Base-by-base conservation (phyloP, 1,140 invertebrate species). In the Chironomus tepperi region DNA sequence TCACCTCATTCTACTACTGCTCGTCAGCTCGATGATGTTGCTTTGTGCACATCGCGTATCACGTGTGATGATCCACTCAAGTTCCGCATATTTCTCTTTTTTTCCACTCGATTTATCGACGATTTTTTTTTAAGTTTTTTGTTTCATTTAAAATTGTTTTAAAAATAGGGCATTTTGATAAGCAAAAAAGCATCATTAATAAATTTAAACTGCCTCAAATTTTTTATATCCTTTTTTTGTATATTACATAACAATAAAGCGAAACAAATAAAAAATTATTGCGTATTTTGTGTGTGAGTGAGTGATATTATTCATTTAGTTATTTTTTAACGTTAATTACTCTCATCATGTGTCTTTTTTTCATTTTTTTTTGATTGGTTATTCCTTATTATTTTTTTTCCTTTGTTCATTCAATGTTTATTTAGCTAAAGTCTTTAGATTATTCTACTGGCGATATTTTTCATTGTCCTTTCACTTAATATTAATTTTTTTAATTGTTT, bases 191-290 rank as follows among this genome's bases (percentile, higher is more conserved):
- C 65, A 70, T 70, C 65, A 70, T 70, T 70, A 70, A 70, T 70
- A 70, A 70, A 70, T 70, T 70, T 70, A 70, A 70, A 70, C 19
- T 70, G 65, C 65, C 19, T 70, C 65, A 70, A 70, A 8, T 18
- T 18, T 70, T 70, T 70, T 57, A n/a, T 57, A n/a, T 12, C 8
- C 8, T 34, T 34, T 34, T 34, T 47, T 57, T 57, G 47, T 57
- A 57, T 57, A 57, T 19, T 70, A 70, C 65, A 70, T 70, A 70
- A 70, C 65, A 70, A 70, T 21, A 70, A 70, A 70, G 65, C 65
- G 65, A 70, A 70, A 70, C 65, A 70, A 70, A 70, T 70, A 70
- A 70, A 70, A 70, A 70, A 70, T 70, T 70, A 70, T 70, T 70
- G 65, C 65, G 65, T 70, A 70, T 70, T 70, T 70, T 70, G 65